Evolutionary conservation across 2,888 invertebrate genomes (phyloP).

Genomic region (Deroplatys truncata): DNA sequence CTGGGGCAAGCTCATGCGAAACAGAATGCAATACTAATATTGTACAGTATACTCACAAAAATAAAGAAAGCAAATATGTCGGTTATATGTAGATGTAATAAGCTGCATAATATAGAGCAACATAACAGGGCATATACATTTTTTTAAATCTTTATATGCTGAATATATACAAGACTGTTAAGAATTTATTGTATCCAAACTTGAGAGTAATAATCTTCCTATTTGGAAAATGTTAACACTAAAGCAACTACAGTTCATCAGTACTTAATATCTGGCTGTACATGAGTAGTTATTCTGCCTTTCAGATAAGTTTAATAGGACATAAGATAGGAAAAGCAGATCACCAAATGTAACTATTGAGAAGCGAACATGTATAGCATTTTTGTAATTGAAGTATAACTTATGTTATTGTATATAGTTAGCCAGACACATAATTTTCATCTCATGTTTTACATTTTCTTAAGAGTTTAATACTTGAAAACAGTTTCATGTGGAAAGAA

Average conservation of each 20-base stretch:
- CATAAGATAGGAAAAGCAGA: neutral
- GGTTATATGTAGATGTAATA: neutral
- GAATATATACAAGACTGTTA: neutral
- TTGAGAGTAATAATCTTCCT: neutral
- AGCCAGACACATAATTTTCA: neutral
- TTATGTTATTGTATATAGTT: neutral
- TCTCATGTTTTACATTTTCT: neutral
- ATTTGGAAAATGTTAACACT: neutral
- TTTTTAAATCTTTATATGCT: neutral
- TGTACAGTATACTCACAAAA: neutral
- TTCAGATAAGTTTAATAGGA: neutral
- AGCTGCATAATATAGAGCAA: neutral
- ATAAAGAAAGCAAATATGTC: neutral
- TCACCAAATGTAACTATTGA: neutral
- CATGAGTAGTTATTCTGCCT: neutral
- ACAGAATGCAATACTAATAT: neutral
- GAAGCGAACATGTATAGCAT: neutral
- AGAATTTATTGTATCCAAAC: too few relatives aligned
- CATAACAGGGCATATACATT: neutral
- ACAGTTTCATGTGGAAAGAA: too few relatives aligned
- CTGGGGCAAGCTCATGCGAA: neutral
- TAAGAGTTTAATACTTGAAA: neutral
- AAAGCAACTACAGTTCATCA: neutral
- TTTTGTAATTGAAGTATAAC: neutral
- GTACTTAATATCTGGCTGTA: neutral